Evolutionary conservation across 2,888 invertebrate species (phyloP), one percentile per base, ranked within the genome.

Genomic region (Leptinotarsa rubiginosa): DNA sequence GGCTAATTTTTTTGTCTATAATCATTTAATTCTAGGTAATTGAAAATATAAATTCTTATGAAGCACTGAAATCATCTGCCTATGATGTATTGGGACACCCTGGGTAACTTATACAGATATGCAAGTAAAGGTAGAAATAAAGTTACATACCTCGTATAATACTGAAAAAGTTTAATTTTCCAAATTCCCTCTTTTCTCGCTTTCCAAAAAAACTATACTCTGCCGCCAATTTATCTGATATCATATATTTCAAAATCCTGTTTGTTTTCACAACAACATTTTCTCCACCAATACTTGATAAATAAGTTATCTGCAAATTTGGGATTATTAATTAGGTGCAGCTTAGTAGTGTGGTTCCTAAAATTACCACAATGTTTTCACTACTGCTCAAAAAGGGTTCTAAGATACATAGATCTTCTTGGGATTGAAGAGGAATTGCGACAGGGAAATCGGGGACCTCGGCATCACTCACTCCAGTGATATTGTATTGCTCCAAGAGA

Each of bases 151-250:
- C 65, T 71, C 54, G 13, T 71, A 71, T 71, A 41, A 65, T 66
- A 65, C 47, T 12, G 12, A 66, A 71, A 16, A 66, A 71, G 25
- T 52, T 50, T 52, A 67, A 52, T 67, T 52, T 67, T 31, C 67
- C 72, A 67, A 72, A 72, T 56, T 62, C 67, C 25, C 47, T 72
- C 62, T 72, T 72, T 68, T 72, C 67, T 72, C 72, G 20, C n/a
- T 72, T 72, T 64, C 62, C 72, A 67, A 62, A 72, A 49, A 72
- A 72, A 72, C 72, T 72, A 52, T 67, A 72, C 65, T 72, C 47
- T 65, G 72, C 66, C 15, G 67, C 72, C 66, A 56, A 71, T 59
- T 72, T 31, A 50, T 67, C 59, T 66, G 59, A 18, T 13, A 72
- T 16, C 67, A 72, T 47, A 25, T 59, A 59, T 72, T 72, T 59